Conservation (phyloP, 2,797 vertebrate species). For the Melanotaenia pygmaea region DNA sequence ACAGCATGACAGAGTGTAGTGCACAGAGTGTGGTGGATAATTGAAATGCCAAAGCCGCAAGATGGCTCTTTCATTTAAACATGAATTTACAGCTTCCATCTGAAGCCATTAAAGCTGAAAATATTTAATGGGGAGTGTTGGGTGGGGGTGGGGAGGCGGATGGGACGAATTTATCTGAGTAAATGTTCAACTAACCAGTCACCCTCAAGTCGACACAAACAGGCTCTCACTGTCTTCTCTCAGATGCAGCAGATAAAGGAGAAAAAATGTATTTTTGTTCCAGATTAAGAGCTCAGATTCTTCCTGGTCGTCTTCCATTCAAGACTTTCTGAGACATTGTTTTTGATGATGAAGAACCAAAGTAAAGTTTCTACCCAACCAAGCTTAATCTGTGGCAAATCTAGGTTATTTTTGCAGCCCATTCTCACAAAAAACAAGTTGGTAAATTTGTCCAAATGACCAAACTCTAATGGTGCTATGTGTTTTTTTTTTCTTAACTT, state of each 20-base stretch:
- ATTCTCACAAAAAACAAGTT: neutral
- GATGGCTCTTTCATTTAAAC: conserved; percentile 61
- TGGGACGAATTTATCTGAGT: conserved; percentile 40
- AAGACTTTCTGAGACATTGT: neutral
- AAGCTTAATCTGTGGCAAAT: neutral
- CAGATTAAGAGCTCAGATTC: neutral
- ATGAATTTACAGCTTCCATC: conserved; percentile 66
- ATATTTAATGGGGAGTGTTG: conserved; percentile 40
- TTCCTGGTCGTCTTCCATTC: neutral
- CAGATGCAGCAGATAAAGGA: neutral
- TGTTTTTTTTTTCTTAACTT: neutral
- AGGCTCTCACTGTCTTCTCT: neutral
- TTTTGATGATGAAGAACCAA: neutral
- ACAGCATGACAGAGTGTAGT: conserved; percentile 64
- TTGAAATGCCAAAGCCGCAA: conserved; percentile 71
- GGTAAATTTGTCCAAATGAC: neutral
- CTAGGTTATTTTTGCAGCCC: neutral
- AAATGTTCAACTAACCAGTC: conserved; percentile 36
- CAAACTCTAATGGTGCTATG: no score
- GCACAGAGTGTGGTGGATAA: conserved; percentile 63
- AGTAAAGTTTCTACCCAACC: neutral
- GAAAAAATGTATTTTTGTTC: neutral
- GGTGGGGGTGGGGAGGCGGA: neutral
- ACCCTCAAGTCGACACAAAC: conserved; percentile 8
- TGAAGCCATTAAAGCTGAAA: conserved; percentile 57